These are phyloP conservation scores for Percina caprodes DNA, from an alignment of 2,113 vertebrate genomes.

Conservation along the genomic window DNA sequence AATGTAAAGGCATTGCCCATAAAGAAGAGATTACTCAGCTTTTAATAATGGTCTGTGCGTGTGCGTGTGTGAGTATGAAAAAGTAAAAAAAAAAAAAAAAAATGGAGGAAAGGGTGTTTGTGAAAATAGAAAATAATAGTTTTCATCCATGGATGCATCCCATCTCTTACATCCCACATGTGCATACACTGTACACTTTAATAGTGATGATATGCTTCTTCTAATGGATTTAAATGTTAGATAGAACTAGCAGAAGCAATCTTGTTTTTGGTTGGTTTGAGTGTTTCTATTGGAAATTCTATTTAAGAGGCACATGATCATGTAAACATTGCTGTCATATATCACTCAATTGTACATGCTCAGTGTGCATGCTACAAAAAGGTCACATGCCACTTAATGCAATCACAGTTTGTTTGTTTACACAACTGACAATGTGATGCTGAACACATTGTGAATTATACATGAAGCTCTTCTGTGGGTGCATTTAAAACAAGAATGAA, in stretches of 20 bases:
- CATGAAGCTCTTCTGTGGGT: slow-evolving; percentile 28
- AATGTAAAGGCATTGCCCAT: slow-evolving; percentile 68
- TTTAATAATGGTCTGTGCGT: slow-evolving; percentile 51
- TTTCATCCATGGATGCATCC: slow-evolving; percentile 41
- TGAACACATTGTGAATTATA: slow-evolving; percentile 41
- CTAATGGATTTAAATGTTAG: slow-evolving; percentile 31
- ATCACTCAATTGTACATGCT: slow-evolving; percentile 23
- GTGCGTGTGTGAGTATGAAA: slow-evolving; percentile 3
- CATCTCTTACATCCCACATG: slow-evolving; percentile 12
- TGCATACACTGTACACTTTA: slow-evolving; percentile 6
- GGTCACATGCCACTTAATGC: slow-evolving; percentile 38
- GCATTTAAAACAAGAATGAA: slow-evolving; percentile 11
- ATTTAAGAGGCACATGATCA: not conserved
- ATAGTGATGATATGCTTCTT: slow-evolving; percentile 28
- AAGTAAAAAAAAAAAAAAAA: not conserved
- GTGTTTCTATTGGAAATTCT: not conserved
- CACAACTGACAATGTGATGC: slow-evolving; percentile 13
- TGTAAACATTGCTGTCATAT: slow-evolving; percentile 11
- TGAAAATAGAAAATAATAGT: slow-evolving; percentile 45
- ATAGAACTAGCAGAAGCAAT: not conserved
- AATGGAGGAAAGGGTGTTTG: slow-evolving; percentile 28
- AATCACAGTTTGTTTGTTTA: slow-evolving; percentile 7
- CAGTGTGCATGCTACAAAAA: slow-evolving; percentile 3
- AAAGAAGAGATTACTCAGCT: slow-evolving; percentile 77
- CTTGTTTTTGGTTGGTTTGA: slow-evolving; percentile 1